These are phyloP conservation scores for Paramormyrops kingsleyae DNA, from an alignment of 2,113 vertebrate species.

Conservation along the genomic window DNA sequence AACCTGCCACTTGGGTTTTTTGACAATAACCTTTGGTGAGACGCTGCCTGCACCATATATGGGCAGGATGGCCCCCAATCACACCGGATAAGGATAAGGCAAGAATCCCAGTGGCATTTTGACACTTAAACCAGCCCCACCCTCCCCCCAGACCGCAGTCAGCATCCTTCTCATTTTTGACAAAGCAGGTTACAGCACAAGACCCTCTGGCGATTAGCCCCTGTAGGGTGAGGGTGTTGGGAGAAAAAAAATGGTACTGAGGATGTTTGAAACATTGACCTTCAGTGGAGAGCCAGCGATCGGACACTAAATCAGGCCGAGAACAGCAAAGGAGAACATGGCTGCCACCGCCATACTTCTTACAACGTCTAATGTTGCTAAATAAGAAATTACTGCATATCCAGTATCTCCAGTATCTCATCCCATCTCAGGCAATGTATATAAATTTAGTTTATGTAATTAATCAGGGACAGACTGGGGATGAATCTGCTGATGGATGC, in stretches of 20 bases:
- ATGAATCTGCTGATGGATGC: background rate
- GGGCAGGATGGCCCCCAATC: background rate
- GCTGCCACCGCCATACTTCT: background rate
- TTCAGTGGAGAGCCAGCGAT: background rate
- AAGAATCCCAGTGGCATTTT: background rate
- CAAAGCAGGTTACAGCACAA: background rate
- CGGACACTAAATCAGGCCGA: background rate
- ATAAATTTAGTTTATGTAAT: background rate
- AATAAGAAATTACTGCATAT: background rate
- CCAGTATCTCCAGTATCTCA: no score
- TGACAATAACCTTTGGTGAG: background rate
- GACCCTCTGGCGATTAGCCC: background rate
- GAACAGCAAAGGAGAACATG: background rate
- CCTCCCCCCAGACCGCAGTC: background rate
- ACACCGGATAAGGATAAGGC: background rate
- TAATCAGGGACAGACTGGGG: background rate
- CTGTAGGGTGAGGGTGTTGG: background rate
- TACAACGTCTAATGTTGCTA: background rate
- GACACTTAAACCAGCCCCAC: background rate
- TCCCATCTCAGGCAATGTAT: background rate
- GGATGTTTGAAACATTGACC: background rate
- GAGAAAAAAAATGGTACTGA: background rate
- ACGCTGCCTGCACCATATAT: background rate
- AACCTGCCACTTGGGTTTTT: background rate
- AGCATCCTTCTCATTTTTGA: background rate